Evolutionary conservation across 2,888 invertebrate species (phyloP).

Genomic region (Gymnocheta viridis): DNA sequence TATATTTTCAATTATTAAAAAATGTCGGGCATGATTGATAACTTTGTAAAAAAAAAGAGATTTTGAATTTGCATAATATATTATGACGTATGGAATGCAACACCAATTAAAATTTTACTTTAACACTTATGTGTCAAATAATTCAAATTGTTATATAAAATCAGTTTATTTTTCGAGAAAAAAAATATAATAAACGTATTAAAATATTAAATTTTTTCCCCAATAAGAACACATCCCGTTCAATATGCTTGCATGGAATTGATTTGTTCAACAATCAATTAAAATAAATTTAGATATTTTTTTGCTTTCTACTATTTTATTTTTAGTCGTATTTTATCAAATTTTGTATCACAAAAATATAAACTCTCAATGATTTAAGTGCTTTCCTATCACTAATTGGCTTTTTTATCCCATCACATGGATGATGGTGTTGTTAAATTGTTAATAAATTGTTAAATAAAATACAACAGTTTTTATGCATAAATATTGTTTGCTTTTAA

Average conservation of each 20-base stretch:
- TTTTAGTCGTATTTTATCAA: not conserved
- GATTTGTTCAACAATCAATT: constrained; percentile 4
- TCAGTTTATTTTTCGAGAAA: too few species aligned
- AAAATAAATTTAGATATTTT: not conserved
- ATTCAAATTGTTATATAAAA: too few species aligned
- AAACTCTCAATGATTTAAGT: not conserved
- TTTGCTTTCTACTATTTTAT: not conserved
- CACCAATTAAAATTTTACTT: too few species aligned
- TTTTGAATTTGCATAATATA: too few species aligned
- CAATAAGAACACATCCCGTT: not conserved
- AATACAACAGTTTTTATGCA: constrained; percentile 16
- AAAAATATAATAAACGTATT: not conserved
- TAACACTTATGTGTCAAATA: too few species aligned
- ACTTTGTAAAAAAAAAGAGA: too few species aligned
- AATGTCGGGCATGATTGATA: too few species aligned
- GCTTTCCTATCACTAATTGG: constrained; percentile 43
- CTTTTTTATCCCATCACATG: constrained; percentile 24
- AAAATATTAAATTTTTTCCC: not conserved
- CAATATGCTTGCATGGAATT: not conserved
- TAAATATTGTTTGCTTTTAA: not conserved
- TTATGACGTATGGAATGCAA: too few species aligned
- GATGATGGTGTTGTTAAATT: constrained; percentile 7
- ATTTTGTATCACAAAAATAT: not conserved
- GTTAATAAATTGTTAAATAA: constrained; percentile 29
- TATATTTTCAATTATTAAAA: too few species aligned